These are phyloP conservation scores for Himalopsyche kuldschensis DNA, from an alignment of 2,888 invertebrate genomes.

Conservation along the genomic window DNA sequence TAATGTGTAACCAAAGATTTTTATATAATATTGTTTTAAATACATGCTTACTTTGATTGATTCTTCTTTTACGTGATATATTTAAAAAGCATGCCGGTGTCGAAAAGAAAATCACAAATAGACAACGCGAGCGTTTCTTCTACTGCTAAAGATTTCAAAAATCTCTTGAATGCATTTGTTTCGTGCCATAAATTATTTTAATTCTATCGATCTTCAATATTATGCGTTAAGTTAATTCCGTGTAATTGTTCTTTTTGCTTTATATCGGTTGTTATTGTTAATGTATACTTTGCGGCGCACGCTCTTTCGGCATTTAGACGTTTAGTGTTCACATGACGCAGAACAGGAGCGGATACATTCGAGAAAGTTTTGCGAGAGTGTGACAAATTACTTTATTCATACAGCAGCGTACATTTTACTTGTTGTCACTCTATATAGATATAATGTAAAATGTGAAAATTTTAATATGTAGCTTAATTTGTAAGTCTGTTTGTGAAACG, in stretches of 20 bases:
- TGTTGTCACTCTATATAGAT: not conserved
- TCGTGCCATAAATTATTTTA: not conserved
- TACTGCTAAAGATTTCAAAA: too few species aligned
- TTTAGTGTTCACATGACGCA: too few species aligned
- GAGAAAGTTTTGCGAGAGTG: not conserved
- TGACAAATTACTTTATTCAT: not conserved
- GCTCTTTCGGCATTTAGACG: too few species aligned
- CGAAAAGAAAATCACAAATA: too few species aligned
- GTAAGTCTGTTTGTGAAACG: not conserved
- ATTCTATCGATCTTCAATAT: not conserved
- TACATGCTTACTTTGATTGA: too few species aligned
- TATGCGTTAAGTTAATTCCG: too few species aligned
- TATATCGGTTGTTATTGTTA: not conserved
- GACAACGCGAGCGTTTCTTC: too few species aligned
- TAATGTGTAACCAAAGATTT: not conserved
- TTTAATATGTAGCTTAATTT: not conserved
- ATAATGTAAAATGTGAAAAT: not conserved
- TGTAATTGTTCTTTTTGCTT: not conserved
- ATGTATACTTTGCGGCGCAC: too few species aligned
- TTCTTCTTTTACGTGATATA: too few species aligned
- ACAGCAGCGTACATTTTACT: not conserved
- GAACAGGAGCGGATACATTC: too few species aligned
- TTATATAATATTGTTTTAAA: not conserved
- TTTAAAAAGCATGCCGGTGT: too few species aligned
- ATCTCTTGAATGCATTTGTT: too few species aligned